Percentiles rank a stretch among this genome's conserved stretches.
Conservation (phyloP, 2,113 vertebrate species). For the Pogonocichla stellata region DNA sequence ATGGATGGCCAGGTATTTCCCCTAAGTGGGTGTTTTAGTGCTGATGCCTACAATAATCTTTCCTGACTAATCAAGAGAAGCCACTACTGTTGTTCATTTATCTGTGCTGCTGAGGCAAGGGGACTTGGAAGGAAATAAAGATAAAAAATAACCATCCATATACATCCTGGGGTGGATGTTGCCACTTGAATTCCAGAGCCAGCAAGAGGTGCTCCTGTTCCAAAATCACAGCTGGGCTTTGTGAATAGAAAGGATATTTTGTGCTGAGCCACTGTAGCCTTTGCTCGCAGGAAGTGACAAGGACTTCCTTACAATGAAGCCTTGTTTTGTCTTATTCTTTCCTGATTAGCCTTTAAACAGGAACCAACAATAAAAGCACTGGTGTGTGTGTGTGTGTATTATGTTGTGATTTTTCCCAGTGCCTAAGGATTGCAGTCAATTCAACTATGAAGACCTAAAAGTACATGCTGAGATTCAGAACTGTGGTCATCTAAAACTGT, state of each 20-base stretch:
- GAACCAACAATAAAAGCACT: not conserved
- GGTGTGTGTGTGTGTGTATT: not conserved
- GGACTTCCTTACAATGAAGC: conserved; percentile 8
- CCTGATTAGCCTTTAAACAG: conserved; percentile 21
- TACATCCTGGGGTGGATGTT: not conserved
- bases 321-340: conserved; percentile 17
- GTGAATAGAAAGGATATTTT: conserved; percentile 30
- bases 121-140: not conserved
- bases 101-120: not conserved
- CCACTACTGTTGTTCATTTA: not conserved
- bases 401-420: not conserved
- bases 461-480: not conserved
- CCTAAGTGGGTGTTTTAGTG: not conserved
- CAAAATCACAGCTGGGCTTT: not conserved
- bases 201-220: conserved; percentile 1
- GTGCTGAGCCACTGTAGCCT: not conserved
- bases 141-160: accelerated
- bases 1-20: not conserved
- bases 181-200: not conserved
- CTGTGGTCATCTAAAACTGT: not conserved
- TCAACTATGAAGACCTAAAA: not conserved
- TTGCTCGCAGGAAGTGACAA: conserved; percentile 26
- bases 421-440: not conserved
- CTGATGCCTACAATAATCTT: not conserved
- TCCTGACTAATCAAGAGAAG: conserved; percentile 39